phyloP scores from a whole-genome alignment of 30 jellyfish, hydroid and myxozoan species.

The Sanderia malayensis region DNA sequence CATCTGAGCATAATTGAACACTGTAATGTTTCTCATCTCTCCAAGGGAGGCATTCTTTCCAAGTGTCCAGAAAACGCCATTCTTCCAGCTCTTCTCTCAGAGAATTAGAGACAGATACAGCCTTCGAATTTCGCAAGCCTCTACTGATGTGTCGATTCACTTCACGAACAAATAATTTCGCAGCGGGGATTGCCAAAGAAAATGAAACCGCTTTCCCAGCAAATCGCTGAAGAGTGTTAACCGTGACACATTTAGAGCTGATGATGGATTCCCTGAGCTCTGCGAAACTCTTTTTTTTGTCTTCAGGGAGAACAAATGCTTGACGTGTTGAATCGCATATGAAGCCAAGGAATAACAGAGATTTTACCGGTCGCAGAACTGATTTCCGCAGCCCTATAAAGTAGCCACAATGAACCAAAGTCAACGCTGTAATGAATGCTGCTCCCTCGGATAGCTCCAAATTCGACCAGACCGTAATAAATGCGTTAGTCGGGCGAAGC shows the following conservation, averaged over 20 bases:
- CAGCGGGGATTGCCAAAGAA: background rate
- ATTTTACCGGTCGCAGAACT: background rate
- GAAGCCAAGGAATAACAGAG: background rate
- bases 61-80: background rate
- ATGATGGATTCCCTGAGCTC: background rate
- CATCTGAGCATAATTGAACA: background rate
- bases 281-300: background rate
- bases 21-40: background rate
- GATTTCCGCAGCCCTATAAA: background rate
- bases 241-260: background rate
- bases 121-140: background rate
- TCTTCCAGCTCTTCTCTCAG: background rate
- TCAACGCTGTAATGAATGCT: background rate
- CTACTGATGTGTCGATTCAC: background rate
- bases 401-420: background rate
- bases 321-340: background rate
- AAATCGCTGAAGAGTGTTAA: background rate
- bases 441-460: background rate
- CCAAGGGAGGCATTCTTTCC: background rate
- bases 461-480: background rate
- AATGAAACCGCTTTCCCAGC: background rate
- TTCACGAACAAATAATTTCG: background rate
- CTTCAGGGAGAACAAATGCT: background rate
- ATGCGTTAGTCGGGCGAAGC: background rate
- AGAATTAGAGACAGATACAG: background rate